Base-by-base conservation (phyloP, 2,888 invertebrate species). In the Myathropa florea region DNA sequence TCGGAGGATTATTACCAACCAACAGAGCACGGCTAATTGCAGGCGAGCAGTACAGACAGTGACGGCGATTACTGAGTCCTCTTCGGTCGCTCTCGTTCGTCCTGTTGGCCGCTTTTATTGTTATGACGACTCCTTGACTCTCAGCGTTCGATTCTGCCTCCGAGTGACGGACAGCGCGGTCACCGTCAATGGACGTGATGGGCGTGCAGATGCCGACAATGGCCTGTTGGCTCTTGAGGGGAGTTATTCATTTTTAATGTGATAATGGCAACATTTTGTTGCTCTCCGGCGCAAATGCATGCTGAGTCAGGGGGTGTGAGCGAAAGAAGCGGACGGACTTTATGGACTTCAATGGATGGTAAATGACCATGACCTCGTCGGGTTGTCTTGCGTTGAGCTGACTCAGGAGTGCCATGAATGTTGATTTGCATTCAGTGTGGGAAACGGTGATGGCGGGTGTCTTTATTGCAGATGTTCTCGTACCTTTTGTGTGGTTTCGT, bases 1-100 rank as follows among this genome's bases (percentile, higher is more conserved):
- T 57, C 78, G 24, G 57, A 77, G 60, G 71, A 80, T 80, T 84
- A 72, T 63, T 72, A 76, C 70, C 80, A n/a, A 73, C 85, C 60
- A 55, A 81, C 59, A 70, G 67, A 73, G 85, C 68, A 63, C 63
- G 61, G 85, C 85, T 85, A 85, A 85, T 85, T 85, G 81, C 81
- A 81, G 77, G 33, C 61, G 57, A 81, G 28, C 61, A 71, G 63
- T 67, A 36, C 80, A 71, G 71, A 67, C 65, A 53, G 39, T 72
- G 57, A 57, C 28, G 71, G 61, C 72, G 81, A 77, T 85, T 82
- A 81, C 72, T 64, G 53, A 53, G 24, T 24, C 24, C 23, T 57
- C 71, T 36, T 26, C n/a, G 67, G 55, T 7, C 46, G 46, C n/a
- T 55, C n/a, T 59, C 36, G 75, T 55, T 76, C 36, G 75, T 55